Evolutionary conservation across 2,797 vertebrate genomes (phyloP).

Genomic region (Cyclopterus lumpus): DNA sequence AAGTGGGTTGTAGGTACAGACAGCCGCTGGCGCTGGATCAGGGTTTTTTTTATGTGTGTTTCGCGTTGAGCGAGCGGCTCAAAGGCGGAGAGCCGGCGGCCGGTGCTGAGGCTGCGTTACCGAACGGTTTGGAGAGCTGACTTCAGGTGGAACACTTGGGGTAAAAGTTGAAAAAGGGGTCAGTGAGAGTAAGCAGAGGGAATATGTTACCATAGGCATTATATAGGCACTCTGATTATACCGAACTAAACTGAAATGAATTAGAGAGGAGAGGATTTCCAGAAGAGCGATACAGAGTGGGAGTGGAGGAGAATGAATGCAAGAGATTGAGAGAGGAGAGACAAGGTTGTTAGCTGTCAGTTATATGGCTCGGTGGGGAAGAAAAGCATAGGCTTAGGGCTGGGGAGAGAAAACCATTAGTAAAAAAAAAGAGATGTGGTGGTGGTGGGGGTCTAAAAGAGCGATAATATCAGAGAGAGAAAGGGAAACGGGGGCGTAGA

Average conservation of each 20-base stretch:
- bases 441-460: constrained; percentile 38
- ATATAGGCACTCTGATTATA: not conserved
- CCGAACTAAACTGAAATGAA: not conserved
- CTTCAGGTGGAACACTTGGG: constrained; percentile 17
- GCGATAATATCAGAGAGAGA: constrained; percentile 67
- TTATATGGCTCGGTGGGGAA: constrained; percentile 50
- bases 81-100: constrained; percentile 52
- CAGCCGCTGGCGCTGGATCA: constrained; percentile 68
- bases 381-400: constrained; percentile 50
- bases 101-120: constrained; percentile 36
- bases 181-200: not conserved
- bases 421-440: constrained; percentile 23
- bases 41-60: constrained; percentile 63
- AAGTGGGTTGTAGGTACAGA: constrained; percentile 78
- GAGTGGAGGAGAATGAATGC: constrained; percentile 36
- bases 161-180: not conserved
- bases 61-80: constrained; percentile 50
- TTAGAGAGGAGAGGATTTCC: constrained; percentile 4
- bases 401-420: constrained; percentile 24
- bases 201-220: constrained; percentile 2
- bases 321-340: constrained; percentile 39
- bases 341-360: constrained; percentile 53
- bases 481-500: constrained; percentile 59
- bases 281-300: not conserved
- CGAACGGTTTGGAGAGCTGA: constrained; percentile 14